These are phyloP conservation scores for Scolopax bukidnonensis DNA, from an alignment of 2,797 vertebrate genomes.

Conservation along the genomic window DNA sequence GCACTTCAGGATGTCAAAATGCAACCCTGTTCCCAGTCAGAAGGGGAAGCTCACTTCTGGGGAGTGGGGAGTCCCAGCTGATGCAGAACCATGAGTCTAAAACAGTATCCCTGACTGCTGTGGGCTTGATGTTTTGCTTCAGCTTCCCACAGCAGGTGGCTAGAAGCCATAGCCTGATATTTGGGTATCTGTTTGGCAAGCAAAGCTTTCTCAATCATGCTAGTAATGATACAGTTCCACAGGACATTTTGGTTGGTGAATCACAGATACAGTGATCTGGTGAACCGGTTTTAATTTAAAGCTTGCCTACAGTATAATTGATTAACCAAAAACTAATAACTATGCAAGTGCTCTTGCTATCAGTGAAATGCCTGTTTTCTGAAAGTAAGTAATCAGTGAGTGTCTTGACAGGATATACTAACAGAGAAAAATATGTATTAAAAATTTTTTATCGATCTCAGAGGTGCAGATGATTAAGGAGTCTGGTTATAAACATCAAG, in stretches of 20 bases:
- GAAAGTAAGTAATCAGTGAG: background rate
- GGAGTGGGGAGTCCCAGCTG: fast-evolving
- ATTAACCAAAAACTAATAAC: background rate
- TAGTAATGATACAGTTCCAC: background rate
- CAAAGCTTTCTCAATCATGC: background rate
- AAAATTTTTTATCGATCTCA: background rate
- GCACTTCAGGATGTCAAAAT: background rate
- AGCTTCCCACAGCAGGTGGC: background rate
- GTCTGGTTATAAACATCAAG: background rate
- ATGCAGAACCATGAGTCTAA: background rate
- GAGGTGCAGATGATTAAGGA: background rate
- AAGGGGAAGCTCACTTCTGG: background rate
- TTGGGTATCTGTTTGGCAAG: background rate
- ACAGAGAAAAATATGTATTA: background rate
- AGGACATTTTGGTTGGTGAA: background rate
- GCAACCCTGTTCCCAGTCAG: background rate
- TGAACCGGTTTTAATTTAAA: background rate
- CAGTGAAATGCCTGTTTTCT: background rate
- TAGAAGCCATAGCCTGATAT: background rate
- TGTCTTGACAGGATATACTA: background rate
- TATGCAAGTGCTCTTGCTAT: background rate
- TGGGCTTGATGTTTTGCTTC: background rate
- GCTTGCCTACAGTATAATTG: background rate
- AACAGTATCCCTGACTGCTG: background rate
- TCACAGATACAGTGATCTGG: background rate